Conservation (phyloP, 2,888 invertebrate genomes). For the Rhyacophila evoluta region DNA sequence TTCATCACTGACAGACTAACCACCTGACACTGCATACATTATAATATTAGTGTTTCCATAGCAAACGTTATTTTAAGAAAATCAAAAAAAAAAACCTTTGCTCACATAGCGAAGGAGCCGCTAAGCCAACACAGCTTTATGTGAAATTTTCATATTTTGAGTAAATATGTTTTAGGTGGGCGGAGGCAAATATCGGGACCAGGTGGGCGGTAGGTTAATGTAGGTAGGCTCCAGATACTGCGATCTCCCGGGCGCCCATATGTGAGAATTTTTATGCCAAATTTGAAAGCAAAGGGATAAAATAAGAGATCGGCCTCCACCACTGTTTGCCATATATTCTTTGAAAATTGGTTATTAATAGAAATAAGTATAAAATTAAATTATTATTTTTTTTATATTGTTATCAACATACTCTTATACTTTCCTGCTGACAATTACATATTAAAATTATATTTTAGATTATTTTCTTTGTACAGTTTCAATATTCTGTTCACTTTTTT, state of each 20-base stretch:
- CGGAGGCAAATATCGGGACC: slow-evolving; percentile 9
- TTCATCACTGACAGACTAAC: too few relatives aligned
- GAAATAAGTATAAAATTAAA: too few relatives aligned
- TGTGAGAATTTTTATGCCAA: slow-evolving; percentile 24
- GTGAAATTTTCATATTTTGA: slow-evolving; percentile 14
- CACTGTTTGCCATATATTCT: neutral
- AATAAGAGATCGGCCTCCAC: neutral
- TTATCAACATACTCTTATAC: too few relatives aligned
- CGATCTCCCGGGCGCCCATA: slow-evolving; percentile 9
- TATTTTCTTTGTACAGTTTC: too few relatives aligned
- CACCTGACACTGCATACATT: slow-evolving; percentile 17
- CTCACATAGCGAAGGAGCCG: neutral
- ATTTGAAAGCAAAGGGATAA: slow-evolving; percentile 22
- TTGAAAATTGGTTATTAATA: too few relatives aligned
- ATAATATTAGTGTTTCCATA: neutral
- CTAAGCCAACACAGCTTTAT: neutral
- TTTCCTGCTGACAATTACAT: too few relatives aligned
- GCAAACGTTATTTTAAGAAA: neutral
- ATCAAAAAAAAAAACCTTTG: neutral
- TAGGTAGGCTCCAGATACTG: slow-evolving; percentile 1
- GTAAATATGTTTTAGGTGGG: slow-evolving; percentile 22
- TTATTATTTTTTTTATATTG: too few relatives aligned
- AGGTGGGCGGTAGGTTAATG: slow-evolving; percentile 24
- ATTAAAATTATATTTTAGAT: too few relatives aligned
- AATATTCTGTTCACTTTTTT: too few relatives aligned